Percentiles rank a stretch among this genome's conserved stretches.
phyloP scores from a whole-genome alignment of 2,797 vertebrate species.

The Lepilemur ruficaudatus region DNA sequence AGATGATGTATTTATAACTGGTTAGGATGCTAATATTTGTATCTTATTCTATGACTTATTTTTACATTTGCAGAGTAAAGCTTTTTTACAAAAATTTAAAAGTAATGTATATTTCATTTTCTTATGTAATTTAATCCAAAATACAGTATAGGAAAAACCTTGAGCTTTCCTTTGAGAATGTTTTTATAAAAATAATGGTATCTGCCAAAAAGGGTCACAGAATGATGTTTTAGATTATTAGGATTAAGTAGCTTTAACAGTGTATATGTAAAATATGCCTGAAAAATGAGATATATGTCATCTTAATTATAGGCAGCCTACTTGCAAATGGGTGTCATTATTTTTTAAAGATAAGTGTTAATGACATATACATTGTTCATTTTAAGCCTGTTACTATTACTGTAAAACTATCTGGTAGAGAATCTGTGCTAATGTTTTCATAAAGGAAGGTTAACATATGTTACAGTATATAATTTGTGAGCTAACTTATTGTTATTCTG shows the following conservation, averaged over 20 bases:
- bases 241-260: not conserved
- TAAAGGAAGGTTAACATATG: not conserved
- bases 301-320: not conserved
- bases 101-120: not conserved
- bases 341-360: not conserved
- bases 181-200: conserved; percentile 24
- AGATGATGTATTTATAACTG: not conserved
- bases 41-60: not conserved
- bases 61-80: conserved; percentile 43
- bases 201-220: not conserved
- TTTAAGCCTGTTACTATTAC: not conserved
- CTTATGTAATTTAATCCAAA: conserved; percentile 16
- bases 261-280: not conserved
- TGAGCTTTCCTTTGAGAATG: not conserved
- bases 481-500: not conserved
- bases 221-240: not conserved
- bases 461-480: not conserved
- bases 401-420: not conserved
- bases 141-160: not conserved
- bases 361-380: not conserved
- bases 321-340: not conserved
- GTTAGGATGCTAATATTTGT: not conserved
- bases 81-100: not conserved
- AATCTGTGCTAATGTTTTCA: not conserved
- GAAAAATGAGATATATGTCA: not conserved